Conservation (phyloP, 2,888 invertebrate species). For the Nephrotoma appendiculata region DNA sequence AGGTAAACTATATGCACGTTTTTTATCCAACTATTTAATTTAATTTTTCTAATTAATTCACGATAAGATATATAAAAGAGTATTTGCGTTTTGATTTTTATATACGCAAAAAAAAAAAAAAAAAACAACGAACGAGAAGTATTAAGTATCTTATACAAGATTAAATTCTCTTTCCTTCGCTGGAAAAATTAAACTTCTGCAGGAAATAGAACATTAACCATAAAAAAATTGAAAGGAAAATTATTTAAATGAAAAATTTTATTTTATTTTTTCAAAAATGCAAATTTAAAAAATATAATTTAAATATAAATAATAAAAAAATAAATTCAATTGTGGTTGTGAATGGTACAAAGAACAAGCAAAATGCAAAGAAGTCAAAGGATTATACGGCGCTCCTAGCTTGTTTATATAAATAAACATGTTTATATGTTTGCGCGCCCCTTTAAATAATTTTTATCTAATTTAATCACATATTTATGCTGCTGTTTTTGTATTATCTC, state of each 20-base stretch:
- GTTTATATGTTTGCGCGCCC: not conserved
- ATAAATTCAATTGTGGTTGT: not conserved
- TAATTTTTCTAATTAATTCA: not conserved
- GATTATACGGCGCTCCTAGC: not conserved
- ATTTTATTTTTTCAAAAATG: not conserved
- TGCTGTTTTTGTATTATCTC: not conserved
- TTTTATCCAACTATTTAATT: not conserved
- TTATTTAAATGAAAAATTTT: not conserved
- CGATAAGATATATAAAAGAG: not conserved
- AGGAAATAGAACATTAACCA: not conserved
- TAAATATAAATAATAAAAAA: not conserved
- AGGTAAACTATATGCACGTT: not conserved
- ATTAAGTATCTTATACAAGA: not conserved
- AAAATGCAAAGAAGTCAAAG: not conserved
- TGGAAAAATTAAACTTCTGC: not conserved
- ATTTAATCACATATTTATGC: not conserved
- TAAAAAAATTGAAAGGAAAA: not conserved
- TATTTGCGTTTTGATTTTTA: not conserved
- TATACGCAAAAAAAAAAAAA: not conserved
- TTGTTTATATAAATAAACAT: not conserved
- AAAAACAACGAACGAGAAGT: not conserved
- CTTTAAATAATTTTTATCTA: not conserved
- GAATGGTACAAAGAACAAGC: not conserved
- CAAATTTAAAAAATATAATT: not conserved
- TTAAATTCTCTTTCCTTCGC: not conserved